Percentiles rank a stretch among this genome's conserved stretches.
Evolutionary conservation across 2,113 vertebrate genomes (phyloP).

Genomic region (Stomatorhinus ivindoensis): DNA sequence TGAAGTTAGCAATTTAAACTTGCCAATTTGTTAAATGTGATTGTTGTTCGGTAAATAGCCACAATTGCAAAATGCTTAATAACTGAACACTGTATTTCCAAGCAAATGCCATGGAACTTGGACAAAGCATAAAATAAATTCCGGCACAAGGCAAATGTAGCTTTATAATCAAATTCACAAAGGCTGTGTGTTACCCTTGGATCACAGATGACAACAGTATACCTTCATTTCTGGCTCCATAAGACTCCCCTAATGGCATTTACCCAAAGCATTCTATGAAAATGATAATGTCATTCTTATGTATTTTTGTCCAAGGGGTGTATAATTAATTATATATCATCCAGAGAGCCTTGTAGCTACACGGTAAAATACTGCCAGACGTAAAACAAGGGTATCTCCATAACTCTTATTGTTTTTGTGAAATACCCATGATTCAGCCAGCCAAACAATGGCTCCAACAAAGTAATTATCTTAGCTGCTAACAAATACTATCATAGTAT

Average conservation of each 20-base stretch:
- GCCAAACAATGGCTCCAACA: neutral
- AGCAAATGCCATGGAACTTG: neutral
- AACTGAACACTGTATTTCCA: neutral
- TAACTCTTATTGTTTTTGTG: neutral
- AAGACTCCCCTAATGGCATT: neutral
- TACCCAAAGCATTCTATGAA: neutral
- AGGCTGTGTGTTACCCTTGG: neutral
- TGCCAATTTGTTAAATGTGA: neutral
- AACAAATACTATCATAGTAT: no score
- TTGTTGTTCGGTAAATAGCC: neutral
- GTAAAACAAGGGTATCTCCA: neutral
- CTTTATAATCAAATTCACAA: neutral
- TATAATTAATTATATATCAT: neutral
- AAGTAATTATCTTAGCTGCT: slow-evolving; percentile 37
- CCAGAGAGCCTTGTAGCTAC: neutral
- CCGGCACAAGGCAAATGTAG: neutral
- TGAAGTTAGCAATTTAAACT: neutral
- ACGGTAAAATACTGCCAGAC: neutral
- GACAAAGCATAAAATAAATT: neutral
- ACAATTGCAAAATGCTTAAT: neutral
- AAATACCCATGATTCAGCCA: neutral
- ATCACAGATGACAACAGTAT: neutral
- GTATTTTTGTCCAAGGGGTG: neutral
- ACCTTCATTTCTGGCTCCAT: neutral
- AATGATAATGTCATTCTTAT: neutral